These are phyloP conservation scores for Acronicta leporina DNA, from an alignment of 2,888 invertebrate species.

Conservation along the genomic window DNA sequence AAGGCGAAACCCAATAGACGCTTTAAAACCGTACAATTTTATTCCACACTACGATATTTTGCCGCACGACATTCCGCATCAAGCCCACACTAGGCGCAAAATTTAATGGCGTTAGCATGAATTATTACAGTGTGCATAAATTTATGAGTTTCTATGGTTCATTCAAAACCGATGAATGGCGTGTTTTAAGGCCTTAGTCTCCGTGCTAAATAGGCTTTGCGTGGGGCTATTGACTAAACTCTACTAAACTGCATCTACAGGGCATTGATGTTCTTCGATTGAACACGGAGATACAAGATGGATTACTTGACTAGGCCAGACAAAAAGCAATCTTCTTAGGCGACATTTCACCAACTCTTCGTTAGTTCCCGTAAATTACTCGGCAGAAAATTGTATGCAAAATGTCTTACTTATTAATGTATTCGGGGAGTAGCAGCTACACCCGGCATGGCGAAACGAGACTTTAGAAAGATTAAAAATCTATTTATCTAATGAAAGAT, in stretches of 20 bases:
- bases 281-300: no score
- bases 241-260: neutral
- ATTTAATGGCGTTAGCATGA: conserved; percentile 43
- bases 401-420: no score
- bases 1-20: neutral
- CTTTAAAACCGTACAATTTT: neutral
- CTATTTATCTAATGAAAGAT: no score
- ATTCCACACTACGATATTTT: conserved; percentile 11
- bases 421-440: no score
- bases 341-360: no score
- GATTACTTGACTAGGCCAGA: no score
- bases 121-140: conserved; percentile 29
- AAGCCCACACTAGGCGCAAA: conserved; percentile 35
- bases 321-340: no score
- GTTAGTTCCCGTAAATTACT: no score
- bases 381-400: no score
- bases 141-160: conserved; percentile 36
- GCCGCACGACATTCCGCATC: conserved; percentile 4
- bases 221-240: conserved; percentile 14
- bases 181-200: conserved; percentile 19
- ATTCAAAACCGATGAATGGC: conserved; percentile 40
- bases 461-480: no score
- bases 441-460: no score
- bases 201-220: conserved; percentile 22
- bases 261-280: neutral